phyloP scores from a whole-genome alignment of 2,888 invertebrate species.

The Argyra leucocephala region DNA sequence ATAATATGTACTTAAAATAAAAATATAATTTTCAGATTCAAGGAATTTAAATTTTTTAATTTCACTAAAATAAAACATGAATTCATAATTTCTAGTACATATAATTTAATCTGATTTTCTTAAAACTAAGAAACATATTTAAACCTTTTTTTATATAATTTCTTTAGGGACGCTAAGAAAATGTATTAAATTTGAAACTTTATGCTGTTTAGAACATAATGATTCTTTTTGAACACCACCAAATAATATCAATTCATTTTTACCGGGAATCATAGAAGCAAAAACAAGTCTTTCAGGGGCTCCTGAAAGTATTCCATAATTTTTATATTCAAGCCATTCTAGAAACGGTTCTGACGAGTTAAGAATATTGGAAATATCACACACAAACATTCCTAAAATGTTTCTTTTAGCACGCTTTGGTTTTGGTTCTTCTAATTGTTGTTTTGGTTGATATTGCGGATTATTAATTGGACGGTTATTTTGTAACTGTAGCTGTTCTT shows the following conservation, averaged over 20 bases:
- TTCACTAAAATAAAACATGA: neutral
- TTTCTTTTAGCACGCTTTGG: conserved; percentile 57
- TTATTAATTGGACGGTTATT: conserved; percentile 26
- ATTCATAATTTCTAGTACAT: neutral
- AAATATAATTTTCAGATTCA: neutral
- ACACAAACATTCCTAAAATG: conserved; percentile 71
- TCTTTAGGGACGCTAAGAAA: conserved; percentile 64
- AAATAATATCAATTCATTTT: conserved; percentile 88
- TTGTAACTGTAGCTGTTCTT: conserved; percentile 24
- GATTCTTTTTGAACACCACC: conserved; percentile 86
- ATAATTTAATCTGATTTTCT: too few species aligned
- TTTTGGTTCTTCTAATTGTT: conserved; percentile 36
- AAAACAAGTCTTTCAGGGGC: conserved; percentile 83
- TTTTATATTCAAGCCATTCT: conserved; percentile 44
- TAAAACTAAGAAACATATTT: too few species aligned
- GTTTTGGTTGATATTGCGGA: conserved; percentile 12
- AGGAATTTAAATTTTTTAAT: neutral
- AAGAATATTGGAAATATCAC: conserved; percentile 69
- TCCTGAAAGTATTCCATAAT: conserved; percentile 55
- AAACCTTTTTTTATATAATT: conserved; percentile 47
- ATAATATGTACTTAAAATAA: conserved; percentile 3
- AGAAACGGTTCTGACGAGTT: conserved; percentile 48
- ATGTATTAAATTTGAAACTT: conserved; percentile 68
- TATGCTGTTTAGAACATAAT: conserved; percentile 51
- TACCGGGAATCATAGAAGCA: conserved; percentile 79